These are phyloP conservation scores for Spisula subtruncata DNA, from an alignment of 2,888 invertebrate species.

Conservation along the genomic window DNA sequence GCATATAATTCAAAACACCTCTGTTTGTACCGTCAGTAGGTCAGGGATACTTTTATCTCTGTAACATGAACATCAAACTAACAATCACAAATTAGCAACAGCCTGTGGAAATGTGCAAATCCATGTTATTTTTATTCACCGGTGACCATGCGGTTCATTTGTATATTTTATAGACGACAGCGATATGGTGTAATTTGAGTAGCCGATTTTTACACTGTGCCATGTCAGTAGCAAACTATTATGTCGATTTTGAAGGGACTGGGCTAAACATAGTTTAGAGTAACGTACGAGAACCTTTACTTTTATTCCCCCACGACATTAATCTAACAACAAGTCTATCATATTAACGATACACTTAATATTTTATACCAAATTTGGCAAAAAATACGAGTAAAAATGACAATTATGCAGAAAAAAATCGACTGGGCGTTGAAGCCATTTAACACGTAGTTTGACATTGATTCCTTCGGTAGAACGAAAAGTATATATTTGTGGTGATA, in stretches of 20 bases:
- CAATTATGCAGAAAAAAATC: neutral
- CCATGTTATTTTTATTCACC: neutral
- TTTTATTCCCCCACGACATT: neutral
- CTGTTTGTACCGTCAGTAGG: neutral
- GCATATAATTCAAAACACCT: neutral
- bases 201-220: neutral
- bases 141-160: neutral
- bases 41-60: neutral
- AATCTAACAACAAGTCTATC: neutral
- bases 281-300: too few species aligned
- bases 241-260: neutral
- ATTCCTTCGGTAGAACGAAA: neutral
- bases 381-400: neutral
- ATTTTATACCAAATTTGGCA: neutral
- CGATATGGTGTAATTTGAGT: neutral
- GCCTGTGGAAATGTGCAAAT: neutral
- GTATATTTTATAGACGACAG: neutral
- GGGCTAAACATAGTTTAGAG: neutral
- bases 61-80: neutral
- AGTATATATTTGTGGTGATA: neutral
- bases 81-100: neutral
- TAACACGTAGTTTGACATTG: conserved; percentile 6
- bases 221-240: neutral
- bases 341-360: neutral
- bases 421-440: conserved; percentile 17